Evolutionary conservation across 2,888 invertebrate genomes (phyloP), one percentile per base, ranked within the genome.

Genomic region (Ennomos quercinarius): DNA sequence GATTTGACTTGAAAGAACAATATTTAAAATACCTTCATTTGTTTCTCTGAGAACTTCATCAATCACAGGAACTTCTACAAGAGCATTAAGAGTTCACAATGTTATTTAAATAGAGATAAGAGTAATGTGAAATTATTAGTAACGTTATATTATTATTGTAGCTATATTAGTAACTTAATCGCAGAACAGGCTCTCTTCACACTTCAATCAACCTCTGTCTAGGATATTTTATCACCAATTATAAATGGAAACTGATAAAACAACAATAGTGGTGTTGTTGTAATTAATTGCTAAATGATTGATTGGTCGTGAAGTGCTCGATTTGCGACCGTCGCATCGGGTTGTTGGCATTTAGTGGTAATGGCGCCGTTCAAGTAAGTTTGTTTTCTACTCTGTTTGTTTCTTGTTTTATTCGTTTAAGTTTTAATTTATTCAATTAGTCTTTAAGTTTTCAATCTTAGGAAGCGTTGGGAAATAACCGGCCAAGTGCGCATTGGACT

Each of bases 281-380:
- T 71, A 72, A 80, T 80, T 78, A 78, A 77, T 78, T 75, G 69
- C 57, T 48, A 67, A 74, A 76, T 80, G 78, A 80, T 78, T 70
- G 70, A 77, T 76, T 52, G 69, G 63, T 67, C 64, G 67, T 71
- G 61, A 63, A 63, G 46, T 63, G 35, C 52, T 57, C 64, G 64
- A 61, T 65, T 64, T 65, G 67, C 63, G 63, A 45, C 54, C 50
- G 12, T 41, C 46, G 34, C 10, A 39, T n/a, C 35, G 47, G 64
- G 60, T 66, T 66, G 61, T 64, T 66, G 64, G 56, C 67, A 61
- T 66, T 68, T 64, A 49, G 49, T 59, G 40, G 51, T 13, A 44
- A 57, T 51, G 56, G 17, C 60, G 57, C 59, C 58, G 65, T 54
- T 42, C 49, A 59, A 38, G 36, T 42, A 13, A 5, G 38, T 41